A percentile compares a stretch with the other conserved stretches of the same genome.
Conservation (phyloP, 2,888 invertebrate species). For the Dicranocentrus wangi region DNA sequence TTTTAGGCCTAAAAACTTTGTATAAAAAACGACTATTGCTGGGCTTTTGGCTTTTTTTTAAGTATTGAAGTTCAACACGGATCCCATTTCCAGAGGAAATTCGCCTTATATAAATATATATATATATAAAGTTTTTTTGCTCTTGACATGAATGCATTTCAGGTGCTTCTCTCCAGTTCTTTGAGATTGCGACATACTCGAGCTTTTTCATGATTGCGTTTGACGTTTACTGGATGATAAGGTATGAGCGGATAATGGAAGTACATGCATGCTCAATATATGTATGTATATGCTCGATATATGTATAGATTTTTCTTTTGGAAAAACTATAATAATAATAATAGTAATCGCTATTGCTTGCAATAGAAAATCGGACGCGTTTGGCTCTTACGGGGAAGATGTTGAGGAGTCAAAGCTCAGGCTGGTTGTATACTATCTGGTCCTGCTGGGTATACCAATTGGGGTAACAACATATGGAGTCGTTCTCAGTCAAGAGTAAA, state of each 20-base stretch:
- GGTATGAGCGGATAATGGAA: conserved; percentile 20
- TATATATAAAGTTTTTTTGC: too few species aligned
- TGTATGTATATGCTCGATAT: neutral
- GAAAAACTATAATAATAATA: too few species aligned
- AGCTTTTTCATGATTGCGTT: conserved; percentile 52
- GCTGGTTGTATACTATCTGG: conserved; percentile 40
- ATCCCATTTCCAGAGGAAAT: too few species aligned
- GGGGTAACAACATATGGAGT: conserved; percentile 53
- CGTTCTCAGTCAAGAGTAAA: conserved; percentile 22
- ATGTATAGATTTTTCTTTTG: too few species aligned
- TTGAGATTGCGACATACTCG: conserved; percentile 44
- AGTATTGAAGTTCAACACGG: too few species aligned
- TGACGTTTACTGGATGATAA: conserved; percentile 61
- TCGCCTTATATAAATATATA: too few species aligned
- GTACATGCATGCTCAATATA: too few species aligned
- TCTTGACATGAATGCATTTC: neutral
- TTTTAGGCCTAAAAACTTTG: too few species aligned
- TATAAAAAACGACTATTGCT: too few species aligned
- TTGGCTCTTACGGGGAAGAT: conserved; percentile 57
- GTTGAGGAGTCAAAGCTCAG: conserved; percentile 49
- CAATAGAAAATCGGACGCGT: conserved; percentile 48
- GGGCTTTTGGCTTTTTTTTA: too few species aligned
- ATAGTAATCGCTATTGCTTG: too few species aligned
- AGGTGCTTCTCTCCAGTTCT: conserved; percentile 52
- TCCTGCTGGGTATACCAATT: conserved; percentile 39